These are phyloP conservation scores for Neostethus bicornis DNA, from an alignment of 2,797 vertebrate species.

Conservation along the genomic window DNA sequence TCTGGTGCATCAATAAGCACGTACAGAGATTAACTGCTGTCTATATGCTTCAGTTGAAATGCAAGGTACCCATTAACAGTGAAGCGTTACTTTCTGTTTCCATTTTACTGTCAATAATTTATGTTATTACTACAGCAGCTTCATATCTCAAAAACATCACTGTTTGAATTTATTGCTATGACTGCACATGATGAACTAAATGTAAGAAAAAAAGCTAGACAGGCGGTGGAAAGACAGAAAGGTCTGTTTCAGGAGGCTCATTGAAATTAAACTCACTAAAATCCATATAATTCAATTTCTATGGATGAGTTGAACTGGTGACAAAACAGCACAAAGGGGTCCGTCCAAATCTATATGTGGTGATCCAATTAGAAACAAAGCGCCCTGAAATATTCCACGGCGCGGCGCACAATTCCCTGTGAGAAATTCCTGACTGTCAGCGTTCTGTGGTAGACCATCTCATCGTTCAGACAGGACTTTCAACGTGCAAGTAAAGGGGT, in stretches of 20 bases:
- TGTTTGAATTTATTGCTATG: slow-evolving; percentile 62
- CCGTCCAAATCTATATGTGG: slow-evolving; percentile 40
- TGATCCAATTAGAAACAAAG: slow-evolving; percentile 68
- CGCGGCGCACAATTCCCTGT: slow-evolving; percentile 36
- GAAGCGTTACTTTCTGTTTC: slow-evolving; percentile 52
- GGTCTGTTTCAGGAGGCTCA: slow-evolving; percentile 50
- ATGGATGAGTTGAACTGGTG: slow-evolving; percentile 38
- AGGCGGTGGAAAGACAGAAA: slow-evolving; percentile 61
- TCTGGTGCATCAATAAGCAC: slow-evolving; percentile 32
- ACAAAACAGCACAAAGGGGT: slow-evolving; percentile 42
- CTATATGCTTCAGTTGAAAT: slow-evolving; percentile 58
- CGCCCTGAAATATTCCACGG: slow-evolving; percentile 60
- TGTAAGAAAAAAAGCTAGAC: slow-evolving; percentile 20
- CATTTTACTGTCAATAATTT: slow-evolving; percentile 68
- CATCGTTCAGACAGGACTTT: slow-evolving; percentile 69
- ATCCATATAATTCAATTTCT: slow-evolving; percentile 67
- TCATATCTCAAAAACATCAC: slow-evolving; percentile 68
- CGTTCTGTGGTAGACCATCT: slow-evolving; percentile 58
- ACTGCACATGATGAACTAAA: slow-evolving; percentile 58
- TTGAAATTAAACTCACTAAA: slow-evolving; percentile 64
- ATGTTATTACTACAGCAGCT: slow-evolving; percentile 64
- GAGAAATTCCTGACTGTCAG: slow-evolving; percentile 70
- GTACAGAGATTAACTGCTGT: slow-evolving; percentile 25
- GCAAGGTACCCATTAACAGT: slow-evolving; percentile 58
- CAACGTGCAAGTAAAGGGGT: slow-evolving; percentile 61